Evolutionary conservation across 1,140 invertebrate species (phyloP), one percentile per base, ranked within the genome.

Genomic region (Neodiprion pinetum): DNA sequence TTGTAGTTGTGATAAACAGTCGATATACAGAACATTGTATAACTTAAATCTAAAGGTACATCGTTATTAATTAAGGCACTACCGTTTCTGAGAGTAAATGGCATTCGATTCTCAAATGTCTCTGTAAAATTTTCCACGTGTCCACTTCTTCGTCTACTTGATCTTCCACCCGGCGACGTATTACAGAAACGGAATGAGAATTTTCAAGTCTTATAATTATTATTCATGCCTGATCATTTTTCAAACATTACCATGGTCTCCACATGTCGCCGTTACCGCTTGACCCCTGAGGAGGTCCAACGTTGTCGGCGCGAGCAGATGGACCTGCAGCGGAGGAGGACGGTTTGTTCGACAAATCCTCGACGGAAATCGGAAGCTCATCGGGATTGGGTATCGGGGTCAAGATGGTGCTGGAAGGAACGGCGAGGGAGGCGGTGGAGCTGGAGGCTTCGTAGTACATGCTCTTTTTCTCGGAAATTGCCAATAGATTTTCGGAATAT

Each of bases 181-280:
- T 5, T 40, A 2, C 28, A 40, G 28, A 40, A 40, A 40, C 28
- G 28, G 5, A 40, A 5, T 40, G 28, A 40, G 28, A 40, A 40
- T 40, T 5, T 40, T 40, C 28, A 40, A 40, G 28, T 40, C 28
- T 40, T 40, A 40, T 40, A 3, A 40, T 40, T 40, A 40, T 40
- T 40, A 40, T 40, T 40, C 5, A 40, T 40, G 5, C 9, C 53
- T 9, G 5, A 61, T 40, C 28, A 3, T 40, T 40, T 40, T 40
- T 40, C 28, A 14, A 76, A 76, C 48, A 81, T 88, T 79, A 90
- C 89, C 89, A 90, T 0, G 89, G 89, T 72, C 89, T 82, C 89
- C 89, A 90, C 89, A 90, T 90, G 73, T 89, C 88, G 7, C 85
- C 84, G 70, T 85, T 83, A 14, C 77, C 75, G 48, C 79, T 48